phyloP scores from a whole-genome alignment of 2,888 invertebrate species.

The Dysmachus trigonus region DNA sequence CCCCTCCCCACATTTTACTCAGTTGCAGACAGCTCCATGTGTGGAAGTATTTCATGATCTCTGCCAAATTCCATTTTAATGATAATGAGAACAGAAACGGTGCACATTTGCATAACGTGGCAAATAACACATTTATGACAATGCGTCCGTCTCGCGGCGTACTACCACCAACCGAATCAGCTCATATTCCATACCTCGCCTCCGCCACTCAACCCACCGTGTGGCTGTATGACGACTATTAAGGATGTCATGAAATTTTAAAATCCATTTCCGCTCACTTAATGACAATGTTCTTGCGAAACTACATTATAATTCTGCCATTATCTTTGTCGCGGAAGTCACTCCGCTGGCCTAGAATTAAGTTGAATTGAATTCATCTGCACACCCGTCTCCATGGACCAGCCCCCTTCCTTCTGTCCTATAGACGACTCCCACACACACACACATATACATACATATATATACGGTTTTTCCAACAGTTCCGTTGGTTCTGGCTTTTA shows the following conservation, averaged over 20 bases:
- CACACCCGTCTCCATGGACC: not conserved
- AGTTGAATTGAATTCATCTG: not conserved
- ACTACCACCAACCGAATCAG: not conserved
- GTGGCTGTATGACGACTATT: not conserved
- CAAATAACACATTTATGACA: not conserved
- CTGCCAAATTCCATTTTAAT: not conserved
- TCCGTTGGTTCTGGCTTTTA: not conserved
- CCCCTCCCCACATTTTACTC: not conserved
- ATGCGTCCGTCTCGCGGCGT: not conserved
- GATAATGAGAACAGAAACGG: not conserved
- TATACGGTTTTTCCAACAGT: not conserved
- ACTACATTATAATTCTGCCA: not conserved
- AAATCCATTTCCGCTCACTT: slow-evolving; percentile 21
- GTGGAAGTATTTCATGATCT: not conserved
- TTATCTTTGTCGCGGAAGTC: not conserved
- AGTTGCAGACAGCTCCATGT: not conserved
- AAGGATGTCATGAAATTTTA: slow-evolving; percentile 14
- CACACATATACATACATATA: not conserved
- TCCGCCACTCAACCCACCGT: not conserved
- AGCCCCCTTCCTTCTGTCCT: not conserved
- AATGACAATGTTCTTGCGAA: slow-evolving; percentile 19
- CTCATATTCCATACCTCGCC: not conserved
- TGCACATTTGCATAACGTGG: not conserved
- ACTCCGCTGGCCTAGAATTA: not conserved
- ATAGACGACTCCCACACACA: not conserved